A percentile compares a stretch with the other conserved stretches of the same genome.
Evolutionary conservation across 2,113 vertebrate species (phyloP).

Genomic region (Eurystomus gularis): DNA sequence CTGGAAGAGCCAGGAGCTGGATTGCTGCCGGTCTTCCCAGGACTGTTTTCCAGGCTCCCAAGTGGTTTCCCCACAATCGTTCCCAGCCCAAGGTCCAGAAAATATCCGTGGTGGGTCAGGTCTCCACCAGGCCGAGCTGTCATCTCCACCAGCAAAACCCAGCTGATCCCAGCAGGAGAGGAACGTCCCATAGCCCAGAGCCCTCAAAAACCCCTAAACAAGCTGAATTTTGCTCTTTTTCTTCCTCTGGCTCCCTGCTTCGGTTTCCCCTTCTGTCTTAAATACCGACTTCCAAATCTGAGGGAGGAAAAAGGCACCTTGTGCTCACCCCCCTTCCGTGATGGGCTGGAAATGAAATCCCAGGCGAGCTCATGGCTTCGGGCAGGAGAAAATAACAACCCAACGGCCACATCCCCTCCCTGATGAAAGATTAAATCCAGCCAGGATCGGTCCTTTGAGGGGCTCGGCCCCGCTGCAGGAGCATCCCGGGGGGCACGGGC

Average conservation of each 20-base stretch:
- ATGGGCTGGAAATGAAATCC: not conserved
- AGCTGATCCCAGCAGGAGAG: not conserved
- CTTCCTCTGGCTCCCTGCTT: not conserved
- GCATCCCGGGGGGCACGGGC: rapidly evolving
- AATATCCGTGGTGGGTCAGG: not conserved
- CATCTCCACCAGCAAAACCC: not conserved
- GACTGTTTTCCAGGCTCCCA: not conserved
- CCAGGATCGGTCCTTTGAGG: not conserved
- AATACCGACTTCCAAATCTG: not conserved
- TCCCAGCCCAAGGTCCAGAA: not conserved
- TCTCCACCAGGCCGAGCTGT: not conserved
- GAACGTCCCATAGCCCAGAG: not conserved
- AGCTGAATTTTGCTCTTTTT: not conserved
- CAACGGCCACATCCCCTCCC: rapidly evolving
- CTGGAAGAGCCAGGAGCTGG: not conserved
- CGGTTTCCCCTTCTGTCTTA: not conserved
- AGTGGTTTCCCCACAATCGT: rapidly evolving
- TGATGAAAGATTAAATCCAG: not conserved
- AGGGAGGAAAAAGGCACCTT: not conserved
- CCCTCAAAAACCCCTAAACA: not conserved
- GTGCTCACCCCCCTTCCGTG: not conserved
- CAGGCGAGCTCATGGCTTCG: rapidly evolving
- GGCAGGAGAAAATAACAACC: not conserved
- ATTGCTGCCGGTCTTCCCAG: rapidly evolving
- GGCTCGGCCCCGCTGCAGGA: not conserved